Conservation (phyloP, 2,113 vertebrate genomes). For the Pseudonaja textilis region DNA sequence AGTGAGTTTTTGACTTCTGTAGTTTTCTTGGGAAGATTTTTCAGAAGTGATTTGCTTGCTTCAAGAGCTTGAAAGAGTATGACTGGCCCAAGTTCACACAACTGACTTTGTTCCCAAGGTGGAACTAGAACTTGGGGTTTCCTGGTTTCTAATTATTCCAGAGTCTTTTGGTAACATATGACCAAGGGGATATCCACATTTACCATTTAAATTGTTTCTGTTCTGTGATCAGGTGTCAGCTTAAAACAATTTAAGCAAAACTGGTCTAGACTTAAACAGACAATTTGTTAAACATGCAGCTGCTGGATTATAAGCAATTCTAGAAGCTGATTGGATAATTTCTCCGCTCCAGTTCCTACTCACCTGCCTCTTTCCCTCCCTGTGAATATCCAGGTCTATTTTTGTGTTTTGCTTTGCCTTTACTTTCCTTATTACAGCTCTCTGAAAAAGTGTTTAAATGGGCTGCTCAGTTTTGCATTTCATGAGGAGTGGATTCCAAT, state of each 20-base stretch:
- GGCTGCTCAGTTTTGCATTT: not conserved
- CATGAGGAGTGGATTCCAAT: not conserved
- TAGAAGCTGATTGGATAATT: not conserved
- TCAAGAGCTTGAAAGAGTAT: not conserved
- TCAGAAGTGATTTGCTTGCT: not conserved
- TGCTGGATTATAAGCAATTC: not conserved
- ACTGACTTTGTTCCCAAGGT: not conserved
- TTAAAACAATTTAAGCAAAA: not conserved
- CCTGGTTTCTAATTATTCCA: not conserved
- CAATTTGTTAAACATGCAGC: not conserved
- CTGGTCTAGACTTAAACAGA: not conserved
- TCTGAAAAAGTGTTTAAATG: not conserved
- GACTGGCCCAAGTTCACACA: not conserved
- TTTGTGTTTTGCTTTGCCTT: not conserved
- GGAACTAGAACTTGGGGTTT: not conserved
- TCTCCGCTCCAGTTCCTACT: not conserved
- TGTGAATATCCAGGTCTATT: not conserved
- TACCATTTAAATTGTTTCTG: not conserved
- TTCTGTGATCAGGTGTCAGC: not conserved
- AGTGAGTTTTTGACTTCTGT: not conserved
- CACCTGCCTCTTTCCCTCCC: not conserved
- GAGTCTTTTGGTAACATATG: not conserved
- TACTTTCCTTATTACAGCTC: not conserved
- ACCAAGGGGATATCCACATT: not conserved
- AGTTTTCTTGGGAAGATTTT: not conserved